Evolutionary conservation across 2,797 vertebrate genomes (phyloP).

Genomic region (Danio albolineatus): DNA sequence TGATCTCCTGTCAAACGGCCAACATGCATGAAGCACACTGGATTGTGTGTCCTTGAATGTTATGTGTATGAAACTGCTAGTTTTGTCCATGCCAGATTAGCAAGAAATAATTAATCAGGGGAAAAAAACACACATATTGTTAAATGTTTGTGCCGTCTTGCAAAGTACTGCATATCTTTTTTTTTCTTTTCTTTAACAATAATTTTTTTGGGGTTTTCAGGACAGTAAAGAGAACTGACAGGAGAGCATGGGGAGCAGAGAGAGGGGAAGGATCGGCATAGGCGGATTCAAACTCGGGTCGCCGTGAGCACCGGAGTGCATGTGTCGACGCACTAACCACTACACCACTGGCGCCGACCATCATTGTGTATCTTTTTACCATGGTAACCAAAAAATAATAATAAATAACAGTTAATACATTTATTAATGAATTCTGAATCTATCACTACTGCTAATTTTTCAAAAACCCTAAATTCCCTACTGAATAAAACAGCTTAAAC

Average conservation of each 20-base stretch:
- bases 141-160: not conserved
- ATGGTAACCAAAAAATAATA: not conserved
- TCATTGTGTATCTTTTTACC: not conserved
- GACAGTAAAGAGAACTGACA: too few relatives aligned
- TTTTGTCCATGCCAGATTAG: not conserved
- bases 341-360: too few relatives aligned
- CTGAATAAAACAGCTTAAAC: too few relatives aligned
- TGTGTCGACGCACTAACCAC: too few relatives aligned
- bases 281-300: too few relatives aligned
- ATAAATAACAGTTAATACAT: not conserved
- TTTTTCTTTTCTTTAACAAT: too few relatives aligned
- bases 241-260: too few relatives aligned
- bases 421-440: not conserved
- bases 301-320: too few relatives aligned
- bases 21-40: conserved; percentile 53
- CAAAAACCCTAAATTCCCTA: not conserved
- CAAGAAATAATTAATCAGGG: not conserved
- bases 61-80: not conserved
- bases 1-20: conserved; percentile 16
- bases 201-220: too few relatives aligned
- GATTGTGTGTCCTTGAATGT: not conserved
- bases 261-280: too few relatives aligned
- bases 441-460: not conserved
- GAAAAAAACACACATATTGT: not conserved
- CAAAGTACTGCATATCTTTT: conserved; percentile 1